Evolutionary conservation across 2,888 invertebrate genomes (phyloP), one percentile per base, ranked within the genome.

Genomic region (Melangyna quadrimaculata): DNA sequence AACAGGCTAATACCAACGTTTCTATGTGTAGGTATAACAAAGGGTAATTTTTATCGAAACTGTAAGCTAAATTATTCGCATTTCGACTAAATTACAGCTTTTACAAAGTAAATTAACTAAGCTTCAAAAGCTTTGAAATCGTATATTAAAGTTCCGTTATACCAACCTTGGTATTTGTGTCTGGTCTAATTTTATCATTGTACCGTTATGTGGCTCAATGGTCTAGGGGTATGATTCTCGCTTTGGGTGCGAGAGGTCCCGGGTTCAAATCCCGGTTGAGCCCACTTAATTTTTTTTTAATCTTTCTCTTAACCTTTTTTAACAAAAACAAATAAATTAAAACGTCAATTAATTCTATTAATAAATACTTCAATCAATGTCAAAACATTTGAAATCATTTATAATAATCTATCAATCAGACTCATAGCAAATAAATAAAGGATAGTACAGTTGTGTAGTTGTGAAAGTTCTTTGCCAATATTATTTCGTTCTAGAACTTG

Each of bases 171-270:
- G 4, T 10, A 8, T 24, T 48, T n/a, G 24, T 32, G 35, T 61
- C 1, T 61, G 8, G 4, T n/a, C 4, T 10, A 9, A 9, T 5
- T 57, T 48, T 10, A 29, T 14, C 29, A 12, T 0, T 0, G 0
- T 8, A 32, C 24, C 48, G 59, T 59, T 43, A 83, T 51, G 90
- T 48, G 91, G 91, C 91, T 91, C 91, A 91, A 91, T 91, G 91
- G 91, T 91, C 91, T 91, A 91, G 91, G 90, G 91, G 91, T 90
- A 91, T 91, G 91, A 91, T 91, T 91, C 90, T 91, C 91, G 91
- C 91, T 91, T 91, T 90, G 91, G 91, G 91, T 91, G 91, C 91
- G 91, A 91, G 91, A 91, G 91, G 91, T 91, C 91, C 91, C 91
- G 91, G 91, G 91, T 91, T 91, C 91, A 91, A 91, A 91, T 91